These are phyloP conservation scores for Mycteria americana DNA, from an alignment of 2,797 vertebrate species.

Conservation along the genomic window DNA sequence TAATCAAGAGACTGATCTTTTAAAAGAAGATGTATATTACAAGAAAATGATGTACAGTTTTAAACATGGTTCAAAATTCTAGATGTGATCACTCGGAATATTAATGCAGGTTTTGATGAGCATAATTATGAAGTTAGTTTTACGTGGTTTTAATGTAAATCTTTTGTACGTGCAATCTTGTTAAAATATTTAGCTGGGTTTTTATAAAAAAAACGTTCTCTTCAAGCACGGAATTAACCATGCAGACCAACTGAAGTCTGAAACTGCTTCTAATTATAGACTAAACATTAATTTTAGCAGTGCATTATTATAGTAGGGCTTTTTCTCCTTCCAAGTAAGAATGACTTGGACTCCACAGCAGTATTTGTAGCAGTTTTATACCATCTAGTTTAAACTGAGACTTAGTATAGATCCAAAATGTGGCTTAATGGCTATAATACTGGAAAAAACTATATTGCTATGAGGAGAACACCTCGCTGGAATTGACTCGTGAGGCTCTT, in stretches of 20 bases:
- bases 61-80: slow-evolving; percentile 55
- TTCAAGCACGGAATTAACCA: slow-evolving; percentile 62
- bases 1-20: slow-evolving; percentile 66
- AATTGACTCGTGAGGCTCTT: background rate
- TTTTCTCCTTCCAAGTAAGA: background rate
- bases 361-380: slow-evolving; percentile 17
- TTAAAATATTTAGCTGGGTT: slow-evolving; percentile 65
- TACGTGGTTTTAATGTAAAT: slow-evolving; percentile 79
- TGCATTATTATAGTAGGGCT: background rate
- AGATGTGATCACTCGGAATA: slow-evolving; percentile 53
- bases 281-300: background rate
- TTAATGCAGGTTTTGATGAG: slow-evolving; percentile 27
- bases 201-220: slow-evolving; percentile 61
- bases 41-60: slow-evolving; percentile 74
- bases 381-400: background rate
- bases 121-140: slow-evolving; percentile 72
- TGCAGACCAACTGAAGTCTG: slow-evolving; percentile 21
- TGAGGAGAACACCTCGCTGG: background rate
- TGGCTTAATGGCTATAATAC: background rate
- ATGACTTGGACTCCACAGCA: background rate
- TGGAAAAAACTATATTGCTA: background rate
- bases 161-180: slow-evolving; percentile 78
- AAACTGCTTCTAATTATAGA: slow-evolving; percentile 22
- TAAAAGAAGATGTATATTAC: slow-evolving; percentile 58
- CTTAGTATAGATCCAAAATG: background rate